Evolutionary conservation across 2,797 vertebrate species (phyloP), one percentile per base, ranked within the genome.

Genomic region (Chlorospingus semifuscus): DNA sequence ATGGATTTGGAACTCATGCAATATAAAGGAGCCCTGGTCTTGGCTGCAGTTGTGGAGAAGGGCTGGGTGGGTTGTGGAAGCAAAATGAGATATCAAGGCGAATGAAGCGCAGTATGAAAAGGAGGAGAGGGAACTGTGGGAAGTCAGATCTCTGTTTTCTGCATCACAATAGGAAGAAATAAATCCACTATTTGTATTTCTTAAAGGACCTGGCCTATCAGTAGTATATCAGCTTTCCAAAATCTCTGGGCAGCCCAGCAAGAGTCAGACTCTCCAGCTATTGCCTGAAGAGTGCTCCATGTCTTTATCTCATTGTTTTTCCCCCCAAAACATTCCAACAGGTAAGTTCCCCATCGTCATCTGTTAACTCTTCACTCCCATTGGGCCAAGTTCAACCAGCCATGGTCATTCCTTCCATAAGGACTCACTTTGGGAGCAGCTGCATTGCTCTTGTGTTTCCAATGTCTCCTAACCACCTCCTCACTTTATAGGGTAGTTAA

Each of bases 281-380:
- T 9, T 81, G 61, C 42, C 42, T 46, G 36, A 68, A 83, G 44
- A 93, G 50, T 21, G 11, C 9, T 71, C 57, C 17, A 2, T 37
- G 18, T 46, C 29, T 63, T 89, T 8, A 49, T 59, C 23, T 52
- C 9, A 47, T 20, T 52, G 17, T 42, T 89, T 83, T 27, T 15
- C 3, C 1, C 2, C 6, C 3, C 0, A 10, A 8, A 29, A 15
- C 18, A 49, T 52, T 60, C 8, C 46, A 83, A 32, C 0, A 0
- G 19, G 1, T 30, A 87, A 55, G 9, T 65, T 91, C 9, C 8
- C 21, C 22, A 9, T 32, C 2, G 5, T 71, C 21, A 19, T 13
- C 21, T 66, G 17, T 36, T 80, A 60, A 47, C 49, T 83, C 20
- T 26, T 69, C 30, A 17, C 6, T 72, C 32, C 15, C 12, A 4